Evolutionary conservation across 2,797 vertebrate species (phyloP), one percentile per base, ranked within the genome.

Genomic region (Malurus leucopterus): DNA sequence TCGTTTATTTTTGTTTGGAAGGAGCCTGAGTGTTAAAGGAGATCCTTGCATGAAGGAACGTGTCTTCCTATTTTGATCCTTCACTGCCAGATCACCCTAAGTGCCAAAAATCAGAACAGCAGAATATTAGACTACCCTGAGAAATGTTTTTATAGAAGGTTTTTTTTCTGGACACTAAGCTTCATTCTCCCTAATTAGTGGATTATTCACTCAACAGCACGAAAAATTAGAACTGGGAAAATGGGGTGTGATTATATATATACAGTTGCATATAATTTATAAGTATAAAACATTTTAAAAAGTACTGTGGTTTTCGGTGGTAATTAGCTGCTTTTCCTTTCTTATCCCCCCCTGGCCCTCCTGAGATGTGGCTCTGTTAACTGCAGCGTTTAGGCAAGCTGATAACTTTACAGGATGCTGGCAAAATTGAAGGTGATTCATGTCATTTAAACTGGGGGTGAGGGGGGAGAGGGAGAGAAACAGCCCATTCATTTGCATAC

Each of bases 341-440:
- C 53, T 67, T 18, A 53, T n/a, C n/a, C 27, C 41, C 22, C 50
- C 47, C n/a, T 8, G 15, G 17, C 36, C 57, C 46, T 79, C 71
- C 73, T 2, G 4, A 78, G 80, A 58, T 43, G 77, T 0, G 2
- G 23, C 19, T 84, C 71, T 70, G 63, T 72, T 81, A 88, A 86
- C 61, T 8, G 1, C 58, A 87, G 81, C 53, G 1, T 80, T 84
- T 63, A 67, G 76, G 65, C 53, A 58, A 91, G 77, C 68, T 0
- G 5, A 1, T 84, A 94, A 84, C 89, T 92, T 93, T 69, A 81
- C 57, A 79, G 75, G 88, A 79, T 64, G 64, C 74, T 79, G 74
- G 85, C 65, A 64, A 91, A 91, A 89, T 20, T 79, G 90, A 94
- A 92, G 86, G 91, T 92, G 91, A 93, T 92, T 92, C 88, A 64